Percentiles rank a stretch among this genome's conserved stretches.
phyloP scores from a whole-genome alignment of 2,113 vertebrate species.

The Asarcornis scutulata region DNA sequence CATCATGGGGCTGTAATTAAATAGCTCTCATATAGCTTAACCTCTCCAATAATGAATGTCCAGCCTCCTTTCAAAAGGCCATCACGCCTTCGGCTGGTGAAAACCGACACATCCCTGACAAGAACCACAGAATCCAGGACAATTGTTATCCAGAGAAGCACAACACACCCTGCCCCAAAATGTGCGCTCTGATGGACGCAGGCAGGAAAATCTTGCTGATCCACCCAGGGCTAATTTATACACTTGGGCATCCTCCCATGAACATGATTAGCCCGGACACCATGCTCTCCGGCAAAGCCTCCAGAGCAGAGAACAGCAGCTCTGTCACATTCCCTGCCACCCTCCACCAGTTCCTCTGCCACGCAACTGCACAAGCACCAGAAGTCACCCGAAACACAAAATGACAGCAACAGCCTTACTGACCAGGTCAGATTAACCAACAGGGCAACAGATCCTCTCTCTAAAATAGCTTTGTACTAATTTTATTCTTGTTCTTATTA shows the following conservation, averaged over 20 bases:
- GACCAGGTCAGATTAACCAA: neutral
- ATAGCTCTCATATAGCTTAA: neutral
- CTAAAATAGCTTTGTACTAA: neutral
- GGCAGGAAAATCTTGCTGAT: neutral
- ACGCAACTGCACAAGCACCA: neutral
- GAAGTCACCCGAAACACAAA: neutral
- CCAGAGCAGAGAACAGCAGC: neutral
- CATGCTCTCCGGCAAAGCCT: neutral
- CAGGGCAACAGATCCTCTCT: neutral
- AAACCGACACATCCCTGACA: neutral
- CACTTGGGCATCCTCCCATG: neutral
- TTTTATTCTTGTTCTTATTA: conserved; percentile 9
- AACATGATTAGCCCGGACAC: neutral
- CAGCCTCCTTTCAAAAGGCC: neutral
- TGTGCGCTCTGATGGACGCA: neutral
- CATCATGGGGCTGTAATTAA: conserved; percentile 31
- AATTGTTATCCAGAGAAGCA: neutral
- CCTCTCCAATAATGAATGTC: neutral
- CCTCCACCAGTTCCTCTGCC: neutral
- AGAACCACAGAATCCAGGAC: neutral
- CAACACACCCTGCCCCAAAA: neutral
- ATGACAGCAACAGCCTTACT: neutral
- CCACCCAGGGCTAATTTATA: neutral
- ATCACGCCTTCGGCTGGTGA: neutral
- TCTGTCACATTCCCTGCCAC: neutral